Evolutionary conservation across 92 coral and sea anemone genomes (phyloP), one percentile per base, ranked within the genome.

Genomic region (Actinernus sp.): DNA sequence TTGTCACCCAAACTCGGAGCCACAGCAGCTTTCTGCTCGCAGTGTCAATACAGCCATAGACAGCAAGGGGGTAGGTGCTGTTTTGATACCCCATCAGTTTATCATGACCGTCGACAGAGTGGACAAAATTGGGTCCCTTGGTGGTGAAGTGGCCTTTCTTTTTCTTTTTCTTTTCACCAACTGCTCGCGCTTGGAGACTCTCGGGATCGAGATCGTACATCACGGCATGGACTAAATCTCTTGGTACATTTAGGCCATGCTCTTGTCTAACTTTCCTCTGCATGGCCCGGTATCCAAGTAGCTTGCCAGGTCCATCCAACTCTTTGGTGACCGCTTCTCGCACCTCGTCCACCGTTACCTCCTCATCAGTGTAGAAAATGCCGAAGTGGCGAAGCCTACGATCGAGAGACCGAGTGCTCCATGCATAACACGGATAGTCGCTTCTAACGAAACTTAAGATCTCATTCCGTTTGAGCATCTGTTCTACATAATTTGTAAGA

Each of bases 371-470:
- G 75, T 59, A 59, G 51, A 27, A 24, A 44, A 72, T 72, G 28
- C 24, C 46, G 30, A 60, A 72, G 22, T 48, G 79, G 53, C 62
- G 54, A 50, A 72, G 69, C 59, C 69, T 41, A 29, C 62, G 55
- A 49, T 72, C 52, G 24, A 59, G 76, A 37, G 76, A 55, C 39
- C 64, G 65, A 58, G 41, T 69, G 14, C 65, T 69, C 76, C 65
- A 55, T 31, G 64, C 21, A 69, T 69, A 69, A 69, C 18, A 45
- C 14, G 65, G 32, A 60, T 29, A 55, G 36, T 55, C 61, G 31
- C 61, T 33, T 23, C 26, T 14, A 37, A 55, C 38, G 36, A 55
- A 55, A 13, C 61, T 55, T 12, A 55, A 25, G 36, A 55, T 29
- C 61, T 55, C 43, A 30, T 55, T 55, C 9, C 41, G 61, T 55